These are phyloP conservation scores for Balearica regulorum DNA, from an alignment of 2,797 vertebrate genomes.

Conservation along the genomic window DNA sequence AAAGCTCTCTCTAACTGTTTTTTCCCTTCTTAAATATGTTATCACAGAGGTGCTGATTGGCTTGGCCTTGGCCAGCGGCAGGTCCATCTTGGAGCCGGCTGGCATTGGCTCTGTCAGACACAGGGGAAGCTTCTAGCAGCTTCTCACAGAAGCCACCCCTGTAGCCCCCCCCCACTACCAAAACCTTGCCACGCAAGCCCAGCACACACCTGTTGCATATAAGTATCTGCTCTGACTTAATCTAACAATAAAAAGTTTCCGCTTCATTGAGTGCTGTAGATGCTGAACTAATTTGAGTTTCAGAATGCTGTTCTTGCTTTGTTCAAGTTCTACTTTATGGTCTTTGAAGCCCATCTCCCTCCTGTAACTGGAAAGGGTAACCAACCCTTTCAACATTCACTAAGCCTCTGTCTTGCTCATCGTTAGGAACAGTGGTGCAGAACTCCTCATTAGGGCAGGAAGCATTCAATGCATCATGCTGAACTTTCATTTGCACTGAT, in stretches of 20 bases:
- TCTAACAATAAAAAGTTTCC: not conserved
- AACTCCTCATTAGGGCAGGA: conserved; percentile 41
- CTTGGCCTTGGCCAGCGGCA: too few relatives aligned
- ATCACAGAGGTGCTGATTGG: too few relatives aligned
- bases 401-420: not conserved
- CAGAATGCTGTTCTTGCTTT: conserved; percentile 16
- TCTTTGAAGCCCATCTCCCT: conserved; percentile 9
- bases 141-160: too few relatives aligned
- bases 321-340: not conserved
- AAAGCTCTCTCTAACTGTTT: too few relatives aligned
- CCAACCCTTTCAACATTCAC: not conserved
- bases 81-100: too few relatives aligned
- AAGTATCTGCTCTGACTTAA: not conserved
- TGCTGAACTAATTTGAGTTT: conserved; percentile 9
- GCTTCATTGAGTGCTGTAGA: not conserved
- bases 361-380: not conserved
- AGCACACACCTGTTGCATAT: not conserved
- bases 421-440: not conserved
- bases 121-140: too few relatives aligned
- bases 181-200: too few relatives aligned
- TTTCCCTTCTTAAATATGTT: too few relatives aligned
- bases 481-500: conserved; percentile 33
- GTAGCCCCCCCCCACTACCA: too few relatives aligned
- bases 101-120: too few relatives aligned
- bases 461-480: conserved; percentile 20